These are phyloP conservation scores for Bucco capensis DNA, from an alignment of 2,113 vertebrate species.

Conservation along the genomic window DNA sequence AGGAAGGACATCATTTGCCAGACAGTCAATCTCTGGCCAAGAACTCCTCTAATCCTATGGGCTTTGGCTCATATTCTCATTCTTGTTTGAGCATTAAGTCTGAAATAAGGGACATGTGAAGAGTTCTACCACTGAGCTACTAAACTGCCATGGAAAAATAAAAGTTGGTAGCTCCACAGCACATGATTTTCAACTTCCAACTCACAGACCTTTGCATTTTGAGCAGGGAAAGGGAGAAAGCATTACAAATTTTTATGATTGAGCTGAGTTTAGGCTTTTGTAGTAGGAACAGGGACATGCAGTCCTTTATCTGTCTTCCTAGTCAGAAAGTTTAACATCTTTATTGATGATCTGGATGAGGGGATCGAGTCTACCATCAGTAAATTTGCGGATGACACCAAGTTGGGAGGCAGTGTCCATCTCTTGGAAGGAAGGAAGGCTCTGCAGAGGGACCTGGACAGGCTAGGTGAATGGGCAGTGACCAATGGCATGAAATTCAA, in stretches of 20 bases:
- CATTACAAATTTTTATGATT: background rate
- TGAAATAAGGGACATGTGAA: background rate
- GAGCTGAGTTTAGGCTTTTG: background rate
- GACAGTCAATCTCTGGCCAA: background rate
- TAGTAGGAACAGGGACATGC: background rate
- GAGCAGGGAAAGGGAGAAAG: background rate
- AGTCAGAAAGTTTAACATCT: too few species aligned
- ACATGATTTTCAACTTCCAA: background rate
- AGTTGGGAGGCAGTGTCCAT: too few species aligned
- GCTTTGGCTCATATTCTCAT: background rate
- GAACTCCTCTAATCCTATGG: background rate
- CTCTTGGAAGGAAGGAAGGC: too few species aligned
- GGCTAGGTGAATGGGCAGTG: too few species aligned
- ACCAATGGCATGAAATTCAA: too few species aligned
- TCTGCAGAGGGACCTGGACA: too few species aligned
- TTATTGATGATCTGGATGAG: too few species aligned
- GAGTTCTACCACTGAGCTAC: background rate
- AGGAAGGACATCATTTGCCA: background rate
- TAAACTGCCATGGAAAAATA: background rate
- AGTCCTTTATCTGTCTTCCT: background rate
- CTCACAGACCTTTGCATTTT: background rate
- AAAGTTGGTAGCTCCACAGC: background rate
- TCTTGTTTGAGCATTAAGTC: background rate
- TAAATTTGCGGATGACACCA: too few species aligned
- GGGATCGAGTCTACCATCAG: too few species aligned